Conservation (phyloP, 2,888 invertebrate genomes). For the Rugalucina vietnamica region DNA sequence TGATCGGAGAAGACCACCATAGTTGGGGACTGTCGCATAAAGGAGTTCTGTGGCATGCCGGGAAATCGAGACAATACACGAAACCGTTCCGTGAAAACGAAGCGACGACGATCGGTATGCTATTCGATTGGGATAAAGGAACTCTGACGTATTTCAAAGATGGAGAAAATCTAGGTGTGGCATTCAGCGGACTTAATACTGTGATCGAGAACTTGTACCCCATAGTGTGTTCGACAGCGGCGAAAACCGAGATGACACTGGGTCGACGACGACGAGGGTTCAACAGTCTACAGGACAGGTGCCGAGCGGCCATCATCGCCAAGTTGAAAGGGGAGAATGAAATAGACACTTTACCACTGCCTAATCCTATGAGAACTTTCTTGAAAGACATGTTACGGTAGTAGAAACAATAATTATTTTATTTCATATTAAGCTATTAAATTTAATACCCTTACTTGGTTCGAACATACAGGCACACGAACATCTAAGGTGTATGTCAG, state of each 20-base stretch:
- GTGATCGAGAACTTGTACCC: conserved; percentile 88
- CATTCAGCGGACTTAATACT: conserved; percentile 87
- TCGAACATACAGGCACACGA: too few species aligned
- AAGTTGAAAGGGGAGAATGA: conserved; percentile 85
- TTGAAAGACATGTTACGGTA: conserved; percentile 64
- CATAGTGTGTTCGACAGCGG: conserved; percentile 90
- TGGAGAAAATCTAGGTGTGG: conserved; percentile 89
- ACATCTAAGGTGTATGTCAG: too few species aligned
- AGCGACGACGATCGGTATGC: conserved; percentile 88
- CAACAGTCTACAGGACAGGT: conserved; percentile 88
- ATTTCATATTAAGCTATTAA: too few species aligned
- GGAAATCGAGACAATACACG: conserved; percentile 87
- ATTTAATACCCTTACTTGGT: too few species aligned
- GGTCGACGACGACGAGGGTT: conserved; percentile 87
- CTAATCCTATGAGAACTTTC: conserved; percentile 85
- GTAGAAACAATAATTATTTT: too few species aligned
- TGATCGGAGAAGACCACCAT: conserved; percentile 89
- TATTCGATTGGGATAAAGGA: conserved; percentile 88
- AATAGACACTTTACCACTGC: conserved; percentile 86
- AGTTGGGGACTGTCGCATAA: conserved; percentile 91
- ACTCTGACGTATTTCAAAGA: conserved; percentile 90
- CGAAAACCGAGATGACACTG: conserved; percentile 90
- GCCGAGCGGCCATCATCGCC: conserved; percentile 85
- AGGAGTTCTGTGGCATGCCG: conserved; percentile 89
- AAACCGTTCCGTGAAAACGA: conserved; percentile 89